Evolutionary conservation across 2,797 vertebrate species (phyloP).

Genomic region (Eurystomus glaucurus): DNA sequence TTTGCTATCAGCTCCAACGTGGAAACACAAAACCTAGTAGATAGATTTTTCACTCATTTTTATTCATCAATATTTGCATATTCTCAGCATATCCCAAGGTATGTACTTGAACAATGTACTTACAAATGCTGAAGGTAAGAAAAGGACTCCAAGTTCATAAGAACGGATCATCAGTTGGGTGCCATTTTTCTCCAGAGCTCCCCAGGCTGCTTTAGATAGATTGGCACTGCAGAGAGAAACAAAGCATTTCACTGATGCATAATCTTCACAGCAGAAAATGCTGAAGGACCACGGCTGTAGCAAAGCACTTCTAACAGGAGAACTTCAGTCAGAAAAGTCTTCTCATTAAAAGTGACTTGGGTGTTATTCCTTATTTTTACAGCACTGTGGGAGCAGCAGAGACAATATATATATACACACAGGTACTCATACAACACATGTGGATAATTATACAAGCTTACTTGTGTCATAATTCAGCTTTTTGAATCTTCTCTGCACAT

Average conservation of each 20-base stretch:
- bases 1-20: background rate
- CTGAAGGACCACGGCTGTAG: background rate
- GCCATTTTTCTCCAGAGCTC: conserved; percentile 93
- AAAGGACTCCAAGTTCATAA: conserved; percentile 97
- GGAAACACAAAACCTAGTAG: background rate
- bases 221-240: conserved; percentile 88
- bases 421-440: background rate
- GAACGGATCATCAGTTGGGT: conserved; percentile 96
- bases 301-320: background rate
- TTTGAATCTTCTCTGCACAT: background rate
- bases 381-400: conserved; percentile 16
- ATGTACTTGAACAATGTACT: conserved; percentile 77
- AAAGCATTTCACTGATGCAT: background rate
- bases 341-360: background rate
- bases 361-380: conserved; percentile 31
- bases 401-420: background rate
- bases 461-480: background rate
- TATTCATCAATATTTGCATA: background rate
- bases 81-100: background rate
- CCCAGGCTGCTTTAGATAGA: conserved; percentile 98
- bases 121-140: conserved; percentile 93
- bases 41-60: background rate
- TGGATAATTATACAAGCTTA: conserved; percentile 14
- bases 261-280: background rate
- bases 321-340: background rate